Evolutionary conservation across 2,113 vertebrate species (phyloP).

Genomic region (Oryzias woworae): DNA sequence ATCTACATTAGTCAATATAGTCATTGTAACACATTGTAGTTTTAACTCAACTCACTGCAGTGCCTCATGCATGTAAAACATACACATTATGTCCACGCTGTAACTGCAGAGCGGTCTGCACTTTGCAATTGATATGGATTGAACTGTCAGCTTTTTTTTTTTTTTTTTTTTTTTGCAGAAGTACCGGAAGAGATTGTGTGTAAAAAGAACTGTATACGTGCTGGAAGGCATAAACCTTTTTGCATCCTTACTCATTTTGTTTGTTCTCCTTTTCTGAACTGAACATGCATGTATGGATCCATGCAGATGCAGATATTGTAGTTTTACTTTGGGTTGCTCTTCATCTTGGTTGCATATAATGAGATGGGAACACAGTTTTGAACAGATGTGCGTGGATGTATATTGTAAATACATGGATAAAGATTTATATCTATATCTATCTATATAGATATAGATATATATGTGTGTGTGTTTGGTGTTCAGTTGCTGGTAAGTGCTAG

Average conservation of each 20-base stretch:
- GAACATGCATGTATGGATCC: background rate
- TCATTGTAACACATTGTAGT: too few relatives aligned
- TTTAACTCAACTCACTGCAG: too few relatives aligned
- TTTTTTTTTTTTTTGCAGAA: constrained; percentile 5
- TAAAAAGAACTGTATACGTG: constrained; percentile 29
- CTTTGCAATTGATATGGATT: constrained; percentile 49
- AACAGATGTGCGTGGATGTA: background rate
- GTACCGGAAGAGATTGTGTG: constrained; percentile 30
- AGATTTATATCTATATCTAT: background rate
- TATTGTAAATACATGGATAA: background rate
- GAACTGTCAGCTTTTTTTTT: constrained; percentile 44
- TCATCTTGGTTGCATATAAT: background rate
- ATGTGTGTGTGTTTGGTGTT: background rate
- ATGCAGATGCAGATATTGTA: background rate
- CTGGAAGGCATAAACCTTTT: background rate
- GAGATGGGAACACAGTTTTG: background rate
- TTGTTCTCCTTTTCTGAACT: too few relatives aligned
- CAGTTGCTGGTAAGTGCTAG: background rate
- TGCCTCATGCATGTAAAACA: too few relatives aligned
- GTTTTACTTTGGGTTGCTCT: background rate
- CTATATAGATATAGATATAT: background rate
- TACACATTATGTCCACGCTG: too few relatives aligned
- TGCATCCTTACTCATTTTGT: too few relatives aligned
- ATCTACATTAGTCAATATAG: too few relatives aligned
- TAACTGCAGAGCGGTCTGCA: constrained; percentile 25